These are phyloP conservation scores for Diorhabda elongata DNA, from an alignment of 1,140 invertebrate genomes.

Conservation along the genomic window DNA sequence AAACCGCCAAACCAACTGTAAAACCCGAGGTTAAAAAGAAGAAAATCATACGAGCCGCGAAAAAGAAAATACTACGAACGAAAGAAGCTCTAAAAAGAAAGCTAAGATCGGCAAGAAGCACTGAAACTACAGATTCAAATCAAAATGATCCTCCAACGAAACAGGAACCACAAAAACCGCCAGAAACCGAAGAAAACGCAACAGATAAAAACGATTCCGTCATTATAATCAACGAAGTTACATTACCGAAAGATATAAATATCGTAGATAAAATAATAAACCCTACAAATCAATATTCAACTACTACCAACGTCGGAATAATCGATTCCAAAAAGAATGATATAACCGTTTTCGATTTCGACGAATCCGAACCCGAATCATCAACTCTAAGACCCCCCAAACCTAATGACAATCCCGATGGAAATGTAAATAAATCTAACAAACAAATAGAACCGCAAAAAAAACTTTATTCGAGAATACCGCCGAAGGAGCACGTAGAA, in stretches of 20 bases:
- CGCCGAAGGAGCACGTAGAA: not conserved
- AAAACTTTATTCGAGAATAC: not conserved
- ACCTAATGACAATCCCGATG: no score
- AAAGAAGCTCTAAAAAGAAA: not conserved
- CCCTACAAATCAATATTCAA: not conserved
- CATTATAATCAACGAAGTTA: no score
- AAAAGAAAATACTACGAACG: not conserved
- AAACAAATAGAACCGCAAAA: not conserved
- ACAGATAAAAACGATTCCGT: no score
- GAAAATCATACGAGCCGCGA: not conserved
- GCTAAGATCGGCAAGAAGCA: not conserved
- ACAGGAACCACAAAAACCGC: no score
- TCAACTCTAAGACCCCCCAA: not conserved
- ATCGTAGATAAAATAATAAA: not conserved
- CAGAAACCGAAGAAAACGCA: no score
- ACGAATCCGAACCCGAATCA: constrained; percentile 13
- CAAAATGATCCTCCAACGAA: not conserved
- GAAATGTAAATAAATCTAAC: not conserved
- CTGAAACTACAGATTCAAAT: not conserved
- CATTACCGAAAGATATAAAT: no score
- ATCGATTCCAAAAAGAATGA: constrained; percentile 3
- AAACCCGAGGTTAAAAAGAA: not conserved
- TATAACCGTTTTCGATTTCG: constrained; percentile 18
- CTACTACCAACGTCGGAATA: not conserved
- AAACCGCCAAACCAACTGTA: not conserved